A percentile compares a stretch with the other conserved stretches of the same genome.
Evolutionary conservation across 1,140 invertebrate genomes (phyloP).

Genomic region (Drosophila novamexicana): DNA sequence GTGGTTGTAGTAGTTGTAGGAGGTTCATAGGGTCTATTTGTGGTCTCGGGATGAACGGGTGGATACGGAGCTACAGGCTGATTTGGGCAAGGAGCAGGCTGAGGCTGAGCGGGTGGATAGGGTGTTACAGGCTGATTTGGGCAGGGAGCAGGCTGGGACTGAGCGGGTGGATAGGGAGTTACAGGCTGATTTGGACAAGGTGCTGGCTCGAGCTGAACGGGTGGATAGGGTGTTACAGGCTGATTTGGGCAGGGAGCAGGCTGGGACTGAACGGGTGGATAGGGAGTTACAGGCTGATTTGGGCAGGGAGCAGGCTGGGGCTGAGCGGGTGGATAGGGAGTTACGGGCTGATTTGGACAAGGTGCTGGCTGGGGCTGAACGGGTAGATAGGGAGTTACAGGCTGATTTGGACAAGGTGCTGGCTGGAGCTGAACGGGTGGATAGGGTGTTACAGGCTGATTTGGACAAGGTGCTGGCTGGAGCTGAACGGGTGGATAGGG

Average conservation of each 20-base stretch:
- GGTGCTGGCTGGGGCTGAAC: too few species aligned
- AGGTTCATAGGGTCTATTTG: background rate
- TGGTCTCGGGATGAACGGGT: background rate
- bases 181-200: background rate
- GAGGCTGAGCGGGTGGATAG: too few species aligned
- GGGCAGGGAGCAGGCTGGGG: background rate
- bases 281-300: background rate
- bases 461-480: background rate
- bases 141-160: background rate
- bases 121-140: background rate
- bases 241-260: conserved; percentile 7
- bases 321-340: background rate
- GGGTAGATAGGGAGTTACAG: too few species aligned
- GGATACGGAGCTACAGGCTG: background rate
- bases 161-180: background rate
- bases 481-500: conserved; percentile 14
- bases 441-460: background rate
- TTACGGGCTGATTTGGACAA: background rate
- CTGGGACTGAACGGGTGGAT: background rate
- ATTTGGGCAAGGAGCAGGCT: background rate
- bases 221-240: conserved; percentile 13
- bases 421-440: background rate
- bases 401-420: background rate
- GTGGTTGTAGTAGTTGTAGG: background rate
- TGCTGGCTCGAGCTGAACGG: background rate